Percentiles rank a stretch among this genome's conserved stretches.
These are phyloP conservation scores for Eupithecia centaureata DNA, from an alignment of 2,888 invertebrate species.

Conservation along the genomic window DNA sequence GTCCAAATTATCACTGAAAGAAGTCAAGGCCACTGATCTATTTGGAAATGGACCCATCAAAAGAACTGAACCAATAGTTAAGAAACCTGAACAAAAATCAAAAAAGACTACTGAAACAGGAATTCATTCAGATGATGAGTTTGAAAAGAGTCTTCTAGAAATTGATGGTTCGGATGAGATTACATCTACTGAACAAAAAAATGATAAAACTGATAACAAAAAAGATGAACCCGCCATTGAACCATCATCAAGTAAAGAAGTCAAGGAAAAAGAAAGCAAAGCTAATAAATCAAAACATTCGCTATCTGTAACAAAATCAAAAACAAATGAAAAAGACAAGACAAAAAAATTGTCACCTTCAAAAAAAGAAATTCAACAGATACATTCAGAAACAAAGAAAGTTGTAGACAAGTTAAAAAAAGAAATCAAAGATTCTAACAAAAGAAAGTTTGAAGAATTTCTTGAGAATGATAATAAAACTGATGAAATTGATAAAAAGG, in stretches of 20 bases:
- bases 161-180: slow-evolving; percentile 82
- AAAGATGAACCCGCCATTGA: slow-evolving; percentile 10
- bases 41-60: slow-evolving; percentile 86
- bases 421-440: slow-evolving; percentile 51
- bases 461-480: slow-evolving; percentile 47
- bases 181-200: slow-evolving; percentile 27
- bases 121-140: slow-evolving; percentile 87
- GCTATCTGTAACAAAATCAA: slow-evolving; percentile 20
- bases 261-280: slow-evolving; percentile 3
- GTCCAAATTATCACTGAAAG: slow-evolving; percentile 58
- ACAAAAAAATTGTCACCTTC: slow-evolving; percentile 8
- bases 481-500: slow-evolving; percentile 43
- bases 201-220: slow-evolving; percentile 1
- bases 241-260: slow-evolving; percentile 21
- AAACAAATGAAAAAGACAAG: slow-evolving; percentile 11
- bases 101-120: slow-evolving; percentile 78
- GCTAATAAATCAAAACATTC: slow-evolving; percentile 24
- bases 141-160: slow-evolving; percentile 87
- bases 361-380: slow-evolving; percentile 12
- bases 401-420: slow-evolving; percentile 44
- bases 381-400: slow-evolving; percentile 28
- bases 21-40: slow-evolving; percentile 80
- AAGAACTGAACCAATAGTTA: slow-evolving; percentile 78
- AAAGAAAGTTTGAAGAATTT: slow-evolving; percentile 65
- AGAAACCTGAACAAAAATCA: slow-evolving; percentile 53